phyloP scores from a whole-genome alignment of 2,797 vertebrate species.

The Pangasius sanitwongsei region DNA sequence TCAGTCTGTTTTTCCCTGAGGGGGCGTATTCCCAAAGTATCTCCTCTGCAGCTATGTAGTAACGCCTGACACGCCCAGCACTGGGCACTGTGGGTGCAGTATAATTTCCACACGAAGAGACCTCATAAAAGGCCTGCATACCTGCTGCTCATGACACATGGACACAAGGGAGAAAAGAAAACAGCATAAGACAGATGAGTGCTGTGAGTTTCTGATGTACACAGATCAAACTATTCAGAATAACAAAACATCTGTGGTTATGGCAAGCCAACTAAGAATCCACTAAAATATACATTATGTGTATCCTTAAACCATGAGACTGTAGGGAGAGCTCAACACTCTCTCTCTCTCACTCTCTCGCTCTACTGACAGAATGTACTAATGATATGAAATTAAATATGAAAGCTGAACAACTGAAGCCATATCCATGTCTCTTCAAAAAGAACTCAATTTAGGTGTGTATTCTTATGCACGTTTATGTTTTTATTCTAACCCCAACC shows the following conservation, averaged over 20 bases:
- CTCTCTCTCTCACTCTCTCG: too few species aligned
- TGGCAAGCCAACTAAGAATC: background rate
- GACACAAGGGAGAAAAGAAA: background rate
- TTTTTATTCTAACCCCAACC: too few species aligned
- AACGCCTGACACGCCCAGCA: conserved; percentile 67
- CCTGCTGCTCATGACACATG: conserved; percentile 70
- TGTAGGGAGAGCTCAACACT: background rate
- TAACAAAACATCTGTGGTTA: background rate
- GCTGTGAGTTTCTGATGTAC: background rate
- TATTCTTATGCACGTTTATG: too few species aligned
- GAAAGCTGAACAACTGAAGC: background rate
- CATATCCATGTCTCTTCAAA: background rate
- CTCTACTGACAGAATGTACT: too few species aligned
- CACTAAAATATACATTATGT: background rate
- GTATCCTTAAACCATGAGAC: background rate
- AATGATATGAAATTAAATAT: too few species aligned
- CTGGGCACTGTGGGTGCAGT: conserved; percentile 44
- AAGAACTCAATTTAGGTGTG: background rate
- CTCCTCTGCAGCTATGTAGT: conserved; percentile 82
- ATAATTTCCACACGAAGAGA: conserved; percentile 68
- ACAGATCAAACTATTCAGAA: background rate
- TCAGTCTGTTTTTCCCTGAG: conserved; percentile 73
- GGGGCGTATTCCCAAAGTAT: conserved; percentile 82
- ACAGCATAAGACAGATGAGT: conserved; percentile 13
- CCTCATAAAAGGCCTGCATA: conserved; percentile 80